Conservation (phyloP, 1,140 invertebrate genomes). For the Sinella curviseta region DNA sequence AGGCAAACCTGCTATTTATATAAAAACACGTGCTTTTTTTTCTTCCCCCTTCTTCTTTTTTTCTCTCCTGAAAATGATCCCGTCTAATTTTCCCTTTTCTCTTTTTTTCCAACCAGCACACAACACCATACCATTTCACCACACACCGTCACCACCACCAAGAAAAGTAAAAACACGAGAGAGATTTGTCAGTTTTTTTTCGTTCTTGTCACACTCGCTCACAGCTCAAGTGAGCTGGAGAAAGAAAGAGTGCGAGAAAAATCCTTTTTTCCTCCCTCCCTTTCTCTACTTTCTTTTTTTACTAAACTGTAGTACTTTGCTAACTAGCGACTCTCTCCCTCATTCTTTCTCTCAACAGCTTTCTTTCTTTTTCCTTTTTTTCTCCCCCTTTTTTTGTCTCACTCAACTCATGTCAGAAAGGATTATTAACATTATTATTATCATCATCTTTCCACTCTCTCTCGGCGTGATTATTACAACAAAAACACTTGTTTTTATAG, state of each 20-base stretch:
- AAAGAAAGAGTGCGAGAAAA: background rate
- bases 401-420: background rate
- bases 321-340: no score
- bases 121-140: background rate
- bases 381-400: background rate
- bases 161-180: background rate
- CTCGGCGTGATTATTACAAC: background rate
- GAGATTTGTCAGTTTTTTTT: background rate
- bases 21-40: background rate
- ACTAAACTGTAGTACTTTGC: no score
- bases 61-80: background rate
- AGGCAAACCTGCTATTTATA: no score
- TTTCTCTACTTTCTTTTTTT: no score
- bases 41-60: background rate
- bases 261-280: background rate
- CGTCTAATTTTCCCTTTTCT: background rate
- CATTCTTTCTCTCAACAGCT: no score
- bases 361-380: background rate
- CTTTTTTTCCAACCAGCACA: background rate
- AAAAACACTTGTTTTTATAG: background rate
- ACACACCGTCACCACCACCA: background rate
- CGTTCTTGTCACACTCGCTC: background rate
- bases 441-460: background rate
- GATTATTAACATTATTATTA: constrained; percentile 5
- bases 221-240: background rate